Conservation (phyloP, 2,888 invertebrate genomes). For the Hoplodrina ambigua region DNA sequence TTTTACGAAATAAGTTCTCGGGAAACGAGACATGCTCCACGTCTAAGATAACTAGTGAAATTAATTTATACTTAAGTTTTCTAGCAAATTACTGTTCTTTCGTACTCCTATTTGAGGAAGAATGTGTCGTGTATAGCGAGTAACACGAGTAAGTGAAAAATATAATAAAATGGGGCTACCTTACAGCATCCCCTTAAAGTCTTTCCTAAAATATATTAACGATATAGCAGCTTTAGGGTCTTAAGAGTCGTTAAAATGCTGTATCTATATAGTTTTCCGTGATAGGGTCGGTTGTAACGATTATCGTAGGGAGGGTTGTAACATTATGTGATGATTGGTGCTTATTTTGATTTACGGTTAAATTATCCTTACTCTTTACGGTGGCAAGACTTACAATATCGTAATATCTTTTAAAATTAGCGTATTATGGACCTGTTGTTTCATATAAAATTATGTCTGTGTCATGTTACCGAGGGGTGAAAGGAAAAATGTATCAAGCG, state of each 20-base stretch:
- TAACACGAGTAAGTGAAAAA: neutral
- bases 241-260: conserved; percentile 27
- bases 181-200: neutral
- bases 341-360: conserved; percentile 15
- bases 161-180: neutral
- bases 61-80: no score
- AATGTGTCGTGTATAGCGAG: no score
- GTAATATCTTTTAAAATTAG: conserved; percentile 6
- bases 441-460: neutral
- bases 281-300: conserved; percentile 28
- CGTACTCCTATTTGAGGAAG: no score
- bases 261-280: conserved; percentile 1
- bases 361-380: conserved; percentile 18
- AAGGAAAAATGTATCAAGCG: no score
- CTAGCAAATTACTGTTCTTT: no score
- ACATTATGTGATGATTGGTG: conserved; percentile 24
- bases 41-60: no score
- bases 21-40: no score
- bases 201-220: neutral
- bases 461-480: no score
- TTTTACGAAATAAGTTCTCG: no score
- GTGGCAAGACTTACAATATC: neutral
- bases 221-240: conserved; percentile 1
- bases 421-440: neutral
- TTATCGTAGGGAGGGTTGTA: conserved; percentile 13